phyloP scores from a whole-genome alignment of 1,140 invertebrate species.

The Cyphomyrmex costatus region DNA sequence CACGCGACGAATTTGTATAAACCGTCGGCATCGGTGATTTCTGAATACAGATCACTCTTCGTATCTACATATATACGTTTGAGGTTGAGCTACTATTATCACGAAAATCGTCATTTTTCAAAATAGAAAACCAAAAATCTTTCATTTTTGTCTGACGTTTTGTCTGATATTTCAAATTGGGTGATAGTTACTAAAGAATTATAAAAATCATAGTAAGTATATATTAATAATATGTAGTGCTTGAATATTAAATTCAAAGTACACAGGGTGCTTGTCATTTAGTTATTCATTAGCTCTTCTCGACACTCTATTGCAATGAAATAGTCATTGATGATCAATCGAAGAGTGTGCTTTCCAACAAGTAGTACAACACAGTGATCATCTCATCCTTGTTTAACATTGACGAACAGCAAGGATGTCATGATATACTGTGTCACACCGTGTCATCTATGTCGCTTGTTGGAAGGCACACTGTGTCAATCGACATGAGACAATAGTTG shows the following conservation, averaged over 20 bases:
- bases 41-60: conserved; percentile 13
- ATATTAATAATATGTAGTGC: conserved; percentile 10
- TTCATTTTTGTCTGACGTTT: too few relatives aligned
- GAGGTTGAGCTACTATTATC: neutral
- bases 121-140: neutral
- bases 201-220: neutral
- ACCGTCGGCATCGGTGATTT: conserved; percentile 2
- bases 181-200: conserved; percentile 20
- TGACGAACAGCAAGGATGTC: too few relatives aligned
- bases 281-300: neutral
- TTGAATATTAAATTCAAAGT: neutral
- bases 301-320: neutral
- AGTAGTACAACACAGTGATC: too few relatives aligned
- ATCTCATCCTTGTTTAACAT: too few relatives aligned
- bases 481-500: conserved; percentile 57
- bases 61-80: neutral
- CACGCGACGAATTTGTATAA: conserved; percentile 54
- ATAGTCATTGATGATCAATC: neutral
- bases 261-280: neutral
- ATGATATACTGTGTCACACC: too few relatives aligned
- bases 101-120: neutral
- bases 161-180: neutral
- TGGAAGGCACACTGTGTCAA: too few relatives aligned
- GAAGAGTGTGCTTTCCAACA: too few relatives aligned
- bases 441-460: too few relatives aligned